phyloP scores from a whole-genome alignment of 1,140 invertebrate genomes.

The Musca vetustissima region DNA sequence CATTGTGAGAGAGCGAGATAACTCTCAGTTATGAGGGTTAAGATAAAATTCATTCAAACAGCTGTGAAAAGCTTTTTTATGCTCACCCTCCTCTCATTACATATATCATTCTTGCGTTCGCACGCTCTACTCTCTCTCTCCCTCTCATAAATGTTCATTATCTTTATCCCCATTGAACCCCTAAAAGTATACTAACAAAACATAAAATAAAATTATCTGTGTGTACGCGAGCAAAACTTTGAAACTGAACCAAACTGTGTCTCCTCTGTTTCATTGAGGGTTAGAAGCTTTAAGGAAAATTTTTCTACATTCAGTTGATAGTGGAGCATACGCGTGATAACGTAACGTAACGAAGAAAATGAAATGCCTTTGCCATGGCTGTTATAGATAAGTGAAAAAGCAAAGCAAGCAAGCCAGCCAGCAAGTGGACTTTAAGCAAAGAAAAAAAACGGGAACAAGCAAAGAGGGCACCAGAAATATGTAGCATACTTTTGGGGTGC shows the following conservation, averaged over 20 bases:
- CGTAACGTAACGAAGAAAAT: not conserved
- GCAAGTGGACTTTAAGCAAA: no score
- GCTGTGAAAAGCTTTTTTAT: constrained; percentile 14
- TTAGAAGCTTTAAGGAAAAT: constrained; percentile 15
- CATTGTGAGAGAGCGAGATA: not conserved
- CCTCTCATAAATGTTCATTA: no score
- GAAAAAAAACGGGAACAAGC: not conserved
- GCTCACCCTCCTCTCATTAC: no score
- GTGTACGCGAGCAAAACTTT: not conserved
- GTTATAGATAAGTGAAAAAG: not conserved
- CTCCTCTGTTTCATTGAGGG: not conserved
- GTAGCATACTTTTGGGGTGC: not conserved
- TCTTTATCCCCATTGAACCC: not conserved
- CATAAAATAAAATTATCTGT: not conserved
- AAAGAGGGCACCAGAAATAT: not conserved
- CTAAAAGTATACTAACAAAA: not conserved
- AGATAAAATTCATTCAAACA: constrained; percentile 4
- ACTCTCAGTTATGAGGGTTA: no score
- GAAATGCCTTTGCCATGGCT: not conserved
- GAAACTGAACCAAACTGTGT: not conserved
- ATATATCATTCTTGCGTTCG: no score
- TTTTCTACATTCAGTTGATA: not conserved
- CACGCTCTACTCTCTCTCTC: no score
- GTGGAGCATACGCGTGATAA: constrained; percentile 8
- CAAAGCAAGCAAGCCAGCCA: no score